These are phyloP conservation scores for Drosophila nigritarsus DNA, from an alignment of 2,888 invertebrate species.

Conservation along the genomic window DNA sequence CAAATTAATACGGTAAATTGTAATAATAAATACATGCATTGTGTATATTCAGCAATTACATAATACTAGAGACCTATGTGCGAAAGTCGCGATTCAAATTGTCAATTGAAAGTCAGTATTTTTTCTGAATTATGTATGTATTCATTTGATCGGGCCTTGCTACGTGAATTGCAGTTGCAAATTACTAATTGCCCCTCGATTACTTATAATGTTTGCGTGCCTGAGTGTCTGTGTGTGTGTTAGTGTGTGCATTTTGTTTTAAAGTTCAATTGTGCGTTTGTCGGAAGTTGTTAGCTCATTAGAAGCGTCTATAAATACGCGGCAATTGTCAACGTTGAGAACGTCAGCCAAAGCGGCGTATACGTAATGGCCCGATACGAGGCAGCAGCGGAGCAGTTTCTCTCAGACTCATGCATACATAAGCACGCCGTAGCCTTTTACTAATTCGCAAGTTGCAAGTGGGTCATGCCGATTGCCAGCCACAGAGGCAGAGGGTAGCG, in stretches of 20 bases:
- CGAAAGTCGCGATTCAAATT: slow-evolving; percentile 6
- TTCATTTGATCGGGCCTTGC: slow-evolving; percentile 15
- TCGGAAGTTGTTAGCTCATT: slow-evolving; percentile 69
- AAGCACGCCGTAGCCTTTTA: slow-evolving; percentile 32
- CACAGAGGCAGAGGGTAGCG: slow-evolving; percentile 2
- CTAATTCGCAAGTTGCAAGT: slow-evolving; percentile 49
- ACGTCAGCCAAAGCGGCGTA: slow-evolving; percentile 53
- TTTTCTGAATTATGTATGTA: slow-evolving; percentile 5
- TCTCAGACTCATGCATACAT: slow-evolving; percentile 31
- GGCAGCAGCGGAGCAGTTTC: slow-evolving; percentile 13
- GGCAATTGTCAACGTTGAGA: slow-evolving; percentile 40
- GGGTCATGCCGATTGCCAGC: slow-evolving; percentile 56
- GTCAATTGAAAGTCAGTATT: slow-evolving; percentile 8
- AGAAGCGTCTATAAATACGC: slow-evolving; percentile 61
- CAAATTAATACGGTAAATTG: slow-evolving; percentile 55
- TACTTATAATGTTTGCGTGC: slow-evolving; percentile 48
- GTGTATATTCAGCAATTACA: slow-evolving; percentile 10
- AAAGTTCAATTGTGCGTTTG: slow-evolving; percentile 74
- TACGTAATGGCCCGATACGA: slow-evolving; percentile 57
- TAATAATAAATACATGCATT: neutral
- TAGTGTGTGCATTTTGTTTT: slow-evolving; percentile 6
- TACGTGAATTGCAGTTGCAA: slow-evolving; percentile 36
- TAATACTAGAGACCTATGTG: slow-evolving; percentile 8
- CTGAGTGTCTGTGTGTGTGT: slow-evolving; percentile 8
- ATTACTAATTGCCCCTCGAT: slow-evolving; percentile 48